Evolutionary conservation across 2,113 vertebrate genomes (phyloP).

Genomic region (Oncorhynchus mykiss): DNA sequence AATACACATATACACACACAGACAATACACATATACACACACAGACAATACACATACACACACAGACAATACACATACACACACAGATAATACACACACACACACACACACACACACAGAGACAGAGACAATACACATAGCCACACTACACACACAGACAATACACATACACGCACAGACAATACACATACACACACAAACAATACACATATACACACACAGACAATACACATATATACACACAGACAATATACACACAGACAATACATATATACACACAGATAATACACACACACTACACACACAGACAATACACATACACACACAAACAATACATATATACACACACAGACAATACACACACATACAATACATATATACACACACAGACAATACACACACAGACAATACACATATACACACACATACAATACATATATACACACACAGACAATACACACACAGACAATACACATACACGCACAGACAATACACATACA

Average conservation of each 20-base stretch:
- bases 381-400: too few relatives aligned
- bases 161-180: not conserved
- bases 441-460: too few relatives aligned
- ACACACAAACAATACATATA: too few relatives aligned
- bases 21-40: not conserved
- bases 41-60: not conserved
- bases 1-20: not conserved
- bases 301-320: too few relatives aligned
- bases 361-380: not conserved
- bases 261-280: too few relatives aligned
- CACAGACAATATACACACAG: too few relatives aligned
- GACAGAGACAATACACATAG: not conserved
- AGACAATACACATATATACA: not conserved
- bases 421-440: not conserved
- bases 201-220: not conserved
- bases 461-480: too few relatives aligned
- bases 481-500: too few relatives aligned
- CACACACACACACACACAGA: too few relatives aligned
- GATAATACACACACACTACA: too few relatives aligned
- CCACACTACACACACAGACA: too few relatives aligned
- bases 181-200: not conserved
- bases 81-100: not conserved
- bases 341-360: too few relatives aligned
- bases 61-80: not conserved
- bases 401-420: not conserved